These are phyloP conservation scores for Oryzias woworae DNA, from an alignment of 2,113 vertebrate genomes.

Conservation along the genomic window DNA sequence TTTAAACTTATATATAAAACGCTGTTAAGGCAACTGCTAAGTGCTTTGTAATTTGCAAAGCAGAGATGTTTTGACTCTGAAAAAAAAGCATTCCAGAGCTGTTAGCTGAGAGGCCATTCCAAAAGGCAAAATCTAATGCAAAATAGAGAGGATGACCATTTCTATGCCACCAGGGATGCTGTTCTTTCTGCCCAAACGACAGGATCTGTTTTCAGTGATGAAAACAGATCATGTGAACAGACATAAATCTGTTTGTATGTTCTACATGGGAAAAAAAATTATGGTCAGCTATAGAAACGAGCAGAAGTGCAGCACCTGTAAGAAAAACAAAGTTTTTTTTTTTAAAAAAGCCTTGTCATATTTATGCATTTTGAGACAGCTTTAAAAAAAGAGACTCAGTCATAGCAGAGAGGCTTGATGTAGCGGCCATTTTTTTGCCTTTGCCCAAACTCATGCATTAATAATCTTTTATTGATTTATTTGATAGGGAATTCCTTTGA, in stretches of 20 bases:
- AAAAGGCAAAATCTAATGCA: constrained; percentile 59
- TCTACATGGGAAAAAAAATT: constrained; percentile 86
- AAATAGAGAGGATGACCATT: constrained; percentile 65
- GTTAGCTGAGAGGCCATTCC: constrained; percentile 44
- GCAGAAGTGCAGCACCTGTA: constrained; percentile 82
- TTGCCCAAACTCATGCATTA: constrained; percentile 71
- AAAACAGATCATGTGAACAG: constrained; percentile 62
- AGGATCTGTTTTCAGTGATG: no score
- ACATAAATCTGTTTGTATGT: constrained; percentile 86
- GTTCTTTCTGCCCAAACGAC: no score
- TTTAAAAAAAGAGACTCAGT: constrained; percentile 78
- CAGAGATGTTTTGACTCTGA: constrained; percentile 62
- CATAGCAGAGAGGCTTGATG: constrained; percentile 72
- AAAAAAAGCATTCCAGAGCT: constrained; percentile 58
- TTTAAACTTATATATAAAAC: constrained; percentile 63
- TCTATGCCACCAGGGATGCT: constrained; percentile 46
- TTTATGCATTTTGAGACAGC: constrained; percentile 88
- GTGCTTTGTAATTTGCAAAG: constrained; percentile 73
- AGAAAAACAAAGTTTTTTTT: constrained; percentile 61
- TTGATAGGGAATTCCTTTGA: constrained; percentile 53
- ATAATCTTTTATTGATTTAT: constrained; percentile 51
- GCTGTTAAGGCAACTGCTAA: constrained; percentile 69
- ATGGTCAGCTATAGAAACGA: constrained; percentile 75
- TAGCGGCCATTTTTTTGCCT: constrained; percentile 79
- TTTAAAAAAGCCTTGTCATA: constrained; percentile 80